Conservation (phyloP, 2,797 vertebrate species). For the Selene dorsalis region DNA sequence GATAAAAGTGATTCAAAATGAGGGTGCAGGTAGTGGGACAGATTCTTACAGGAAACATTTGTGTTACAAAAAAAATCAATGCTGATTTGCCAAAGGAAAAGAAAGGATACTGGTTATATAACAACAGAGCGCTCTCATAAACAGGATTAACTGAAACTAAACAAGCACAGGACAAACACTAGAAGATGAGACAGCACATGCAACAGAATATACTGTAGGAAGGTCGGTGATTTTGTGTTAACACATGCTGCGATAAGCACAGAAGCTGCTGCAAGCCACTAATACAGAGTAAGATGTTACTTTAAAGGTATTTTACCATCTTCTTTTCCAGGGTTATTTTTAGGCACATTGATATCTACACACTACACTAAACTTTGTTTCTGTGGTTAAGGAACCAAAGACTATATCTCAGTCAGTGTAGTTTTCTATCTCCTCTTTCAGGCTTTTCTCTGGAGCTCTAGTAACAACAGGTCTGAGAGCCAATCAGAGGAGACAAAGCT, state of each 20-base stretch:
- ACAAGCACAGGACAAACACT: slow-evolving; percentile 54
- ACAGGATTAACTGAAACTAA: slow-evolving; percentile 49
- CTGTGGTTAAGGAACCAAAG: too few relatives aligned
- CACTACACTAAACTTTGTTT: too few relatives aligned
- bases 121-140: slow-evolving; percentile 68
- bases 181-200: slow-evolving; percentile 63
- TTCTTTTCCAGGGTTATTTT: too few relatives aligned
- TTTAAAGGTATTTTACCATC: neutral
- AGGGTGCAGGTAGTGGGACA: slow-evolving; percentile 21
- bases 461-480: too few relatives aligned
- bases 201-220: slow-evolving; percentile 47
- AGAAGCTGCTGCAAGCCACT: slow-evolving; percentile 19
- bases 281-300: slow-evolving; percentile 1
- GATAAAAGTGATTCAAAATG: slow-evolving; percentile 25
- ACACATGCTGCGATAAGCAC: slow-evolving; percentile 45
- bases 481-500: too few relatives aligned
- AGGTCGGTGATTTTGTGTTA: slow-evolving; percentile 45
- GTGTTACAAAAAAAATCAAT: slow-evolving; percentile 1
- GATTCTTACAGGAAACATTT: slow-evolving; percentile 15
- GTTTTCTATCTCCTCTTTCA: too few relatives aligned
- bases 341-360: too few relatives aligned
- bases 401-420: too few relatives aligned
- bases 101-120: slow-evolving; percentile 43
- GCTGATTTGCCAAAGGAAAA: neutral
- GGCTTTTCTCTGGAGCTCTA: too few relatives aligned